Conservation (phyloP, 2,888 invertebrate species). For the Zelleria hepariella region DNA sequence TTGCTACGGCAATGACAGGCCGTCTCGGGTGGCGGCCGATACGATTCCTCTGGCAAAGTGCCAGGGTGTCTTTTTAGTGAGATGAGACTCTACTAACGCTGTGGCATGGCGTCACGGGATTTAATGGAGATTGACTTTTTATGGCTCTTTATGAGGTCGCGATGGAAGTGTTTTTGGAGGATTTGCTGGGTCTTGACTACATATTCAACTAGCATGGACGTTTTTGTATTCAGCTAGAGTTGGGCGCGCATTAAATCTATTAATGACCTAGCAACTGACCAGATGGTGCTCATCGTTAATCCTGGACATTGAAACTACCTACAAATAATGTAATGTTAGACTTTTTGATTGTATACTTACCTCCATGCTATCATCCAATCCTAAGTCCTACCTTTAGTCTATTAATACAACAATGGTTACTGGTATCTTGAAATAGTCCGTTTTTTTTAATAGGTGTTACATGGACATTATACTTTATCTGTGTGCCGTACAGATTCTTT, state of each 20-base stretch:
- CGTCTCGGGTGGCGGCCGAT: slow-evolving; percentile 3
- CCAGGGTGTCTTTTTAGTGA: not conserved
- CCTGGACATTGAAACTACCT: not conserved
- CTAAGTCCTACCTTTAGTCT: too few species aligned
- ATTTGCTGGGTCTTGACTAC: too few species aligned
- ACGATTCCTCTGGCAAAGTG: not conserved
- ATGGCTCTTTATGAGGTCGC: not conserved
- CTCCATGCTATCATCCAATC: too few species aligned
- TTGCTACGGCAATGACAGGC: slow-evolving; percentile 38
- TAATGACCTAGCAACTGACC: not conserved
- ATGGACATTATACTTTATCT: too few species aligned
- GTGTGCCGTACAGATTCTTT: too few species aligned
- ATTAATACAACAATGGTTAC: too few species aligned
- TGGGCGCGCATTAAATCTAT: not conserved
- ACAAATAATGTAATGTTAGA: not conserved
- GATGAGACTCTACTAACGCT: not conserved
- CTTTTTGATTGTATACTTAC: not conserved
- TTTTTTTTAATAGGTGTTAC: too few species aligned
- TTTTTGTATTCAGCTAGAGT: not conserved
- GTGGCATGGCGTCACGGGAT: not conserved
- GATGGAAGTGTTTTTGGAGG: not conserved
- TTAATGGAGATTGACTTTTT: not conserved
- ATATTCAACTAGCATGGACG: too few species aligned
- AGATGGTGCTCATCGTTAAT: not conserved
- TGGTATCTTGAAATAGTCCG: too few species aligned